Conservation (phyloP, 2,797 vertebrate species). For the Halcyon smyrnensis region DNA sequence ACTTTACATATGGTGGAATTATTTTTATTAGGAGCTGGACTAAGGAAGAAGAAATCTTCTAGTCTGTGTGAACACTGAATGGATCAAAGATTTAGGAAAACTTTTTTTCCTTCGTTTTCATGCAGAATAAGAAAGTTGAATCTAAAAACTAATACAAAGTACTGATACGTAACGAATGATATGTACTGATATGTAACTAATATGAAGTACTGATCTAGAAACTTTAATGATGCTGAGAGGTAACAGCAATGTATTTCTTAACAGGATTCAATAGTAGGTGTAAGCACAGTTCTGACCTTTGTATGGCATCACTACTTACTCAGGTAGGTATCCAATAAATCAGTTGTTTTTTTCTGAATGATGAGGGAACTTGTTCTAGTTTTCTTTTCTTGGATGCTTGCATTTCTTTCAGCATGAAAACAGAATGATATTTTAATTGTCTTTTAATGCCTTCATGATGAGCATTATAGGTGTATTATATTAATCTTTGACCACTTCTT, state of each 20-base stretch:
- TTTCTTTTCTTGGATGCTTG: conserved; percentile 32
- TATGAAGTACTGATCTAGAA: no score
- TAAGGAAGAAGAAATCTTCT: background rate
- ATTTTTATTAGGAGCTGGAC: background rate
- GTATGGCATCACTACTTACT: conserved; percentile 39
- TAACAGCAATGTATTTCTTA: background rate
- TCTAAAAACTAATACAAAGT: background rate
- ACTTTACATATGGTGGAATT: background rate
- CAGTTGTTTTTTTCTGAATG: conserved; percentile 28
- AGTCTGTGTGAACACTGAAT: background rate
- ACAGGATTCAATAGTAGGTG: background rate
- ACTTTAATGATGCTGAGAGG: background rate
- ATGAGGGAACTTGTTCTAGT: background rate
- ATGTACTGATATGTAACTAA: no score
- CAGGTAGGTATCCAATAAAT: conserved; percentile 37
- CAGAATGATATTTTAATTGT: background rate
- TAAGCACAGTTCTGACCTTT: background rate
- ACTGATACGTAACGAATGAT: background rate
- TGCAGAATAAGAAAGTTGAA: background rate
- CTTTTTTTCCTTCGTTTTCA: background rate
- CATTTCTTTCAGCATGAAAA: conserved; percentile 60
- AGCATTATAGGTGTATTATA: background rate
- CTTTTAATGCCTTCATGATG: background rate
- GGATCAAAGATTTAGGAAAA: background rate
- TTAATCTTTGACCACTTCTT: background rate